Evolutionary conservation across 1,140 invertebrate genomes (phyloP), one percentile per base, ranked within the genome.

Genomic region (Hylyphantes graminicola): DNA sequence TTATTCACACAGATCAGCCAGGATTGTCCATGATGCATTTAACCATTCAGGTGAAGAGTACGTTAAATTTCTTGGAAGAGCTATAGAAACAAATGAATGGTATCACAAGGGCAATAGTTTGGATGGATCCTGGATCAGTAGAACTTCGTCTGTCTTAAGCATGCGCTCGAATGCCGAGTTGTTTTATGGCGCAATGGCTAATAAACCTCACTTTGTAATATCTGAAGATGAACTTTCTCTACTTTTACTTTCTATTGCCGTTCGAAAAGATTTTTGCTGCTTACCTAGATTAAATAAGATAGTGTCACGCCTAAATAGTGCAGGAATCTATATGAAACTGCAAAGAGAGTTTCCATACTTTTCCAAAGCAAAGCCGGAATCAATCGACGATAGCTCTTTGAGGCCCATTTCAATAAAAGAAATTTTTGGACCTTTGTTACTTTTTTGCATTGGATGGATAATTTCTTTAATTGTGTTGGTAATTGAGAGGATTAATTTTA

Each of bases 271-370:
- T 13, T 74, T 74, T 8, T 74, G 72, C 54, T 55, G 72, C 17
- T 57, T 15, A 57, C 15, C 53, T 17, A 59, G 48, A 57, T 13
- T 57, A n/a, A 57, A 74, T 35, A 0, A 11, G 2, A 35, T 74
- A 7, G 17, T 74, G 8, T 48, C 19, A 13, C 19, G 54, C 7
- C 6, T 74, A 3, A 13, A 51, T 12, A 57, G 53, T 74, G 48
- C 72, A 15, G 72, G 72, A 19, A 74, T 74, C n/a, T 50, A 35
- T 15, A 35, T 13, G 7, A 74, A 74, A 13, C 35, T 57, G 54
- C 4, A 55, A 74, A 21, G 72, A 57, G 17, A 35, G 19, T 1
- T 74, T 57, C n/a, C 57, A 21, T 15, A 21, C 51, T 21, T 21
- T 57, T 11, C 72, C 57, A 7, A 55, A 21, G 19, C n/a, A 57